Evolutionary conservation across 2,797 vertebrate genomes (phyloP).

Genomic region (Phoebastria nigripes): DNA sequence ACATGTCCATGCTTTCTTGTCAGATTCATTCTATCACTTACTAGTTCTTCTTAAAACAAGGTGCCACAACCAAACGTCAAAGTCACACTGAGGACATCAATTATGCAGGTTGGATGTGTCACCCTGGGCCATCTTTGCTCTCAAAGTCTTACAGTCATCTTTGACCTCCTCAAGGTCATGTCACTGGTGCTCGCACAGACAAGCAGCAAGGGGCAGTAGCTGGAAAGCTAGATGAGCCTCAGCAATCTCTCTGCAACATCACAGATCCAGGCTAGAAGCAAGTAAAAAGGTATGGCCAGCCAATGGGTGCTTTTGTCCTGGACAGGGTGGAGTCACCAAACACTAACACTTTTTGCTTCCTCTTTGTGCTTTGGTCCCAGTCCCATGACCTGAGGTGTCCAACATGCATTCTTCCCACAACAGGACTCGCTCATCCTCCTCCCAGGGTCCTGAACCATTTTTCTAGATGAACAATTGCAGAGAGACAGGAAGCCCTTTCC

Average conservation of each 20-base stretch:
- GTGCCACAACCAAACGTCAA: neutral
- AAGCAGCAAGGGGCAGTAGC: neutral
- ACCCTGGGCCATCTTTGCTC: neutral
- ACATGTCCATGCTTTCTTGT: fast-evolving
- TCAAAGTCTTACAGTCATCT: neutral
- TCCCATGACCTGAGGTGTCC: neutral
- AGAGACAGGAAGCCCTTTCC: neutral
- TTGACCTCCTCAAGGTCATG: neutral
- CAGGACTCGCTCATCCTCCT: neutral
- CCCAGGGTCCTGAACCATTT: neutral
- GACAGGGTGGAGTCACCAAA: neutral
- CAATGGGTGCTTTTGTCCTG: neutral
- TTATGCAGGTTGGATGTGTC: neutral
- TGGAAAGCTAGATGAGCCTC: neutral
- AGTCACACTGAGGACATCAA: neutral
- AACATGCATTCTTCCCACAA: neutral
- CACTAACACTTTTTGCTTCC: neutral
- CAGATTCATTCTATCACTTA: neutral
- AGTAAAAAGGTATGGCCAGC: neutral
- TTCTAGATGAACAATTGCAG: neutral
- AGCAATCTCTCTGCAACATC: neutral
- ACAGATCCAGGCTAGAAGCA: neutral
- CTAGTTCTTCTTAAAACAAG: neutral
- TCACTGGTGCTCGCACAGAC: neutral
- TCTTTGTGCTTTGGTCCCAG: neutral